phyloP scores from a whole-genome alignment of 2,113 vertebrate species.

The Nannospalax galili region DNA sequence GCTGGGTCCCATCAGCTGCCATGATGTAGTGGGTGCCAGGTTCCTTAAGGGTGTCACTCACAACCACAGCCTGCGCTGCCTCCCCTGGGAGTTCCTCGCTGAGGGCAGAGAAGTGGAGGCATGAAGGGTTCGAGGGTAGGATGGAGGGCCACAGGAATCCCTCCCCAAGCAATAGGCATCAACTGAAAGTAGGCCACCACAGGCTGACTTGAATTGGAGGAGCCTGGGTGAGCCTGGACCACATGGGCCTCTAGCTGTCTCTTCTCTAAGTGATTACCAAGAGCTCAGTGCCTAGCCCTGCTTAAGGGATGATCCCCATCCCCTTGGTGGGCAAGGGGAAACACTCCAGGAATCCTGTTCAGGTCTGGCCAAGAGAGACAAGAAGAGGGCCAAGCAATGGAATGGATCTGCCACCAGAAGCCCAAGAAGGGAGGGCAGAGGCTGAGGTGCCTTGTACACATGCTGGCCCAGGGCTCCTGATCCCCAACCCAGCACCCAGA shows the following conservation, averaged over 20 bases:
- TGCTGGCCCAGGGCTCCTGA: background rate
- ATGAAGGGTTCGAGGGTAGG: background rate
- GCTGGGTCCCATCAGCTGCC: constrained; percentile 86
- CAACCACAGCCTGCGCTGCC: constrained; percentile 85
- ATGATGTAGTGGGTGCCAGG: constrained; percentile 89
- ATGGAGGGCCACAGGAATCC: background rate
- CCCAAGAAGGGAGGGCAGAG: background rate
- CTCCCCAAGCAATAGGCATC: background rate
- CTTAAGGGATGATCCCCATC: background rate
- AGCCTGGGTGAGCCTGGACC: background rate
- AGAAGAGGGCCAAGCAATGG: background rate
- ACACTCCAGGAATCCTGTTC: background rate
- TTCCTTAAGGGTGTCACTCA: constrained; percentile 88
- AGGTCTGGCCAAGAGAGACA: background rate
- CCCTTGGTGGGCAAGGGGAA: background rate
- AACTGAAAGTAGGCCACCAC: background rate
- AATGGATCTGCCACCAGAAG: background rate
- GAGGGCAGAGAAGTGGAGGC: background rate
- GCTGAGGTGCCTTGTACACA: background rate
- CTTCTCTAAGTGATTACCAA: background rate
- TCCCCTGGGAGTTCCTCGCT: constrained; percentile 82
- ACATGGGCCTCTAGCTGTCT: background rate
- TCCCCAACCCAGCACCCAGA: background rate
- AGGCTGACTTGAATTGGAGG: background rate
- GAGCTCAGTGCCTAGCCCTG: background rate